Base-by-base conservation (phyloP, 1,140 invertebrate genomes). In the Triops longicaudatus region DNA sequence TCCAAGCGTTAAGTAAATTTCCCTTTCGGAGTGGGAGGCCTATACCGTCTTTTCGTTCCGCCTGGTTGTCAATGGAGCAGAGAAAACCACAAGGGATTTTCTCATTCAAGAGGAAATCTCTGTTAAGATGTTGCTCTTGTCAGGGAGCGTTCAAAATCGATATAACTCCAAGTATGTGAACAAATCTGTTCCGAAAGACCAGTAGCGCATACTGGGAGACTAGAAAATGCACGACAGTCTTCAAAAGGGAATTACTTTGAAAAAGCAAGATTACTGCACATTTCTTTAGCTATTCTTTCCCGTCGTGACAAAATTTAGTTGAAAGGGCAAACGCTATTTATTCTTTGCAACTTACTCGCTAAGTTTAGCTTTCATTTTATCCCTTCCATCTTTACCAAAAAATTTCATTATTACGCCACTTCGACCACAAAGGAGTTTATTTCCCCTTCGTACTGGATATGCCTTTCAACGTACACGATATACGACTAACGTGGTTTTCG, bases 251-350 rank as follows among this genome's bases (percentile, higher is more conserved):
- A 4, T 37, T 37, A 2, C 2, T 2, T 37, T 27, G 26, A 22
- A 11, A 41, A 5, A 41, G n/a, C 73, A 73, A 41, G 26, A 22
- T 41, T 41, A 22, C 5, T 2, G 71, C 26, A 6, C 71, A 27
- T 73, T 27, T 73, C 73, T 73, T n/a, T n/a, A n/a, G n/a, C n/a
- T n/a, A n/a, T n/a, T n/a, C n/a, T n/a, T n/a, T n/a, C n/a, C n/a
- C n/a, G n/a, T n/a, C n/a, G n/a, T n/a, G n/a, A n/a, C n/a, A n/a
- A n/a, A n/a, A n/a, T n/a, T n/a, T 27, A 28, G 73, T 31, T 73
- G n/a, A n/a, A n/a, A 73, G 27, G 73, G n/a, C 73, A 41, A 73
- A 28, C 27, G 73, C 26, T 73, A 11, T 22, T 73, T 73, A 17
- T 22, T 22, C 71, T 9, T 27, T 72, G 71, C 26, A 72, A 3